These are phyloP conservation scores for Drosophila monieri DNA, from an alignment of 2,888 invertebrate species.

Conservation along the genomic window DNA sequence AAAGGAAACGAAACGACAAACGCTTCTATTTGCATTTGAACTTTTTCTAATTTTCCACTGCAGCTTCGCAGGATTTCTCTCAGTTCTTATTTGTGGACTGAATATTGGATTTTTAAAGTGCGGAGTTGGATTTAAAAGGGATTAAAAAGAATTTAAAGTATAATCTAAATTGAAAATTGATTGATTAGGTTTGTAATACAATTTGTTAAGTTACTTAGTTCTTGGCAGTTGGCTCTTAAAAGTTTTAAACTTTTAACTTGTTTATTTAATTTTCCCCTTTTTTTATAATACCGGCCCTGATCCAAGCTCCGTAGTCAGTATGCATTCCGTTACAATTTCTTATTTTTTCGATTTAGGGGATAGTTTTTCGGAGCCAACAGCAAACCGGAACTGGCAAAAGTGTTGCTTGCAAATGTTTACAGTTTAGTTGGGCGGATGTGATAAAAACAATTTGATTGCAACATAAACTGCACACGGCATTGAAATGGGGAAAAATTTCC, in stretches of 20 bases:
- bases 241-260: background rate
- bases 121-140: constrained; percentile 16
- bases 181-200: background rate
- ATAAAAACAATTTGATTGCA: constrained; percentile 59
- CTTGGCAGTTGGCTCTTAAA: background rate
- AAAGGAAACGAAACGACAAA: constrained; percentile 24
- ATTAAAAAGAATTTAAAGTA: background rate
- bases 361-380: constrained; percentile 15
- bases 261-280: background rate
- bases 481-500: constrained; percentile 5
- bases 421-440: constrained; percentile 57
- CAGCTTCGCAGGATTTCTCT: constrained; percentile 21
- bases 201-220: background rate
- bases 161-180: background rate
- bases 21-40: constrained; percentile 3
- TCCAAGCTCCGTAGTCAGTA: constrained; percentile 16
- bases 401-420: constrained; percentile 59
- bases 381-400: constrained; percentile 42
- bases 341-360: constrained; percentile 35
- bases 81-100: constrained; percentile 18
- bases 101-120: constrained; percentile 4
- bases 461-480: constrained; percentile 43
- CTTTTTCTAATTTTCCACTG: constrained; percentile 44
- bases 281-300: constrained; percentile 1
- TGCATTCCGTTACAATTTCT: constrained; percentile 20